Conservation (phyloP, 1,140 invertebrate genomes). For the Trichonephila clavipes region DNA sequence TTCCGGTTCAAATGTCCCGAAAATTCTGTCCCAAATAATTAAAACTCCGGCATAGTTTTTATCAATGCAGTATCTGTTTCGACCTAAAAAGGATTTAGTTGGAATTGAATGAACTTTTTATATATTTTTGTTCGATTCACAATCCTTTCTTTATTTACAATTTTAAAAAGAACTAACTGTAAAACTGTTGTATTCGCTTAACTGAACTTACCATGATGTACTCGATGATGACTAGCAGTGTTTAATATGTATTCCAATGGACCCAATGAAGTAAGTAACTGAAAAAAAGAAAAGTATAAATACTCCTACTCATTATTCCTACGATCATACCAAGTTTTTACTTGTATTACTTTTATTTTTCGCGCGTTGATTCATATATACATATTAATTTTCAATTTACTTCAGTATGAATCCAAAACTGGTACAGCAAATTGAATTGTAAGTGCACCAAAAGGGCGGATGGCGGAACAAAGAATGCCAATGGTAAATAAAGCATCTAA, state of each 20-base stretch:
- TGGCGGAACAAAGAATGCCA: slow-evolving; percentile 90
- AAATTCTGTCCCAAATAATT: slow-evolving; percentile 85
- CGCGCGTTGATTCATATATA: neutral
- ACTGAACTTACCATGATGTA: slow-evolving; percentile 89
- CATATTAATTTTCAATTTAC: slow-evolving; percentile 79
- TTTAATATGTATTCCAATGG: slow-evolving; percentile 92
- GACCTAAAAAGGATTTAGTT: slow-evolving; percentile 76
- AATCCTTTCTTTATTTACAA: neutral
- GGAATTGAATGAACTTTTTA: neutral
- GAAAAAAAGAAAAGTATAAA: slow-evolving; percentile 3
- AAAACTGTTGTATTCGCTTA: neutral
- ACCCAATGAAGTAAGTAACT: slow-evolving; percentile 86
- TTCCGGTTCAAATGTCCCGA: slow-evolving; percentile 83
- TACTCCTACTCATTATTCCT: neutral
- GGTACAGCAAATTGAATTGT: slow-evolving; percentile 93
- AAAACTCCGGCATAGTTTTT: slow-evolving; percentile 85
- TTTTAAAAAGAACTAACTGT: neutral
- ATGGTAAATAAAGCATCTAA: slow-evolving; percentile 91
- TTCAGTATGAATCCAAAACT: slow-evolving; percentile 96
- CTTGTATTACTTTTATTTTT: too few species aligned
- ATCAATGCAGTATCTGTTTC: slow-evolving; percentile 86
- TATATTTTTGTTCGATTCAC: too few species aligned
- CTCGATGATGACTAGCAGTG: slow-evolving; percentile 93
- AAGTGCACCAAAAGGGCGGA: slow-evolving; percentile 90
- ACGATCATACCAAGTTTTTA: too few species aligned